Conservation (phyloP, 2,888 invertebrate species). For the Congeria kusceri region DNA sequence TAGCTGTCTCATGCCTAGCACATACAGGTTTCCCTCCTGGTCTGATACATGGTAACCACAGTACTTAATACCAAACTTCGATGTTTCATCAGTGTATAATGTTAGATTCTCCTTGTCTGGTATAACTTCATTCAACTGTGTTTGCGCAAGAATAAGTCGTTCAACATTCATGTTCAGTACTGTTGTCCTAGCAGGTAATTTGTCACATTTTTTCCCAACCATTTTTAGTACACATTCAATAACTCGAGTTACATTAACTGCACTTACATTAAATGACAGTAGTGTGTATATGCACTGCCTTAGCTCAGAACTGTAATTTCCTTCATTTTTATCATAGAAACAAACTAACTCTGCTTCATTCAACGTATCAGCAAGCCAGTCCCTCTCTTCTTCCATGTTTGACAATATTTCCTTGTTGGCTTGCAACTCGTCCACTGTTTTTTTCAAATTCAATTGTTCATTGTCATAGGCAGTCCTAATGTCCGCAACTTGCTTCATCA, state of each 20-base stretch:
- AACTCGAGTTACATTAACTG: not conserved
- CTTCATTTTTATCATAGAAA: slow-evolving; percentile 7
- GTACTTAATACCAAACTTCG: slow-evolving; percentile 29
- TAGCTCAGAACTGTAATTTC: slow-evolving; percentile 19
- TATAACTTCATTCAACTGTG: slow-evolving; percentile 22
- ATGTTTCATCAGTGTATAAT: slow-evolving; percentile 31
- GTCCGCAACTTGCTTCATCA: slow-evolving; percentile 1
- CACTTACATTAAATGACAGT: slow-evolving; percentile 21
- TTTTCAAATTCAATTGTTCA: not conserved
- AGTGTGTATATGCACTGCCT: slow-evolving; percentile 29
- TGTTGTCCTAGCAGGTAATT: slow-evolving; percentile 21
- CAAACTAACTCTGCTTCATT: slow-evolving; percentile 7
- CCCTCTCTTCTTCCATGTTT: slow-evolving; percentile 10
- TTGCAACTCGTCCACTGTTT: not conserved
- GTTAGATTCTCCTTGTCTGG: slow-evolving; percentile 24
- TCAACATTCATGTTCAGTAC: slow-evolving; percentile 30
- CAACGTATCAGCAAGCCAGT: slow-evolving; percentile 5
- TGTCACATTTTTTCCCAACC: slow-evolving; percentile 8
- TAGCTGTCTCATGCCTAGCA: slow-evolving; percentile 21
- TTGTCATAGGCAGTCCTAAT: not conserved
- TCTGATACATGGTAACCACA: slow-evolving; percentile 35
- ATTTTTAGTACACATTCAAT: slow-evolving; percentile 27
- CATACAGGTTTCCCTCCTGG: slow-evolving; percentile 24
- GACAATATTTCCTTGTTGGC: not conserved
- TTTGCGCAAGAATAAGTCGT: slow-evolving; percentile 27